Evolutionary conservation across 2,113 vertebrate species (phyloP), one percentile per base, ranked within the genome.

Genomic region (Pithys albifrons): DNA sequence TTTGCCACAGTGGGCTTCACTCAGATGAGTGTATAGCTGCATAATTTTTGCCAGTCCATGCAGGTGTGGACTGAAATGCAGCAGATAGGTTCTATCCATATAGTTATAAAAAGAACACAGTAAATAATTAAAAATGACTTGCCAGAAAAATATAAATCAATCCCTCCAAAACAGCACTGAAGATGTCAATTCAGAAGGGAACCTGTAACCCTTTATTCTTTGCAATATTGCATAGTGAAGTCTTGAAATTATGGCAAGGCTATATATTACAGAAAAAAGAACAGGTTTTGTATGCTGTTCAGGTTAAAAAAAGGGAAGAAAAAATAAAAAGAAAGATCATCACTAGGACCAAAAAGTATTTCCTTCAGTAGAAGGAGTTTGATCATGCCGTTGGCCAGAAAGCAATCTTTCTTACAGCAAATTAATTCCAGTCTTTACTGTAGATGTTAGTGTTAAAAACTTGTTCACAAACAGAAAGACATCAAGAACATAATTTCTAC

Each of bases 241-340:
- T 6, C 8, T 66, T 61, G 15, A 88, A 58, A 78, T 85, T 62
- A n/a, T 12, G 14, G 17, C 20, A 59, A 16, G 17, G 5, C 6
- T 83, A 27, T 55, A 43, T 2, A 7, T 14, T 33, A 52, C 25
- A 7, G 6, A 2, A 10, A 2, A 49, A 52, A 8, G 14, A 27
- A 58, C 37, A 66, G 0, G 1, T 14, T 91, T 82, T 85, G 0
- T 39, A 17, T 55, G 25, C 13, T 55, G 12, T 69, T 85, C 49
- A 25, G 55, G n/a, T 33, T 6, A 64, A 81, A 52, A 57, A 6
- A 7, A 10, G 3, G n/a, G 16, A 57, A 41, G 22, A 1, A 6
- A 54, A 31, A 25, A 49, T 18, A 52, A 35, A 22, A 28, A 7
- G 54, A n/a, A 14, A 37, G 19, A 41, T 51, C 0, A 0, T 27